Evolutionary conservation across 2,888 invertebrate genomes (phyloP), one percentile per base, ranked within the genome.

Genomic region (Boloria euphrosyne): DNA sequence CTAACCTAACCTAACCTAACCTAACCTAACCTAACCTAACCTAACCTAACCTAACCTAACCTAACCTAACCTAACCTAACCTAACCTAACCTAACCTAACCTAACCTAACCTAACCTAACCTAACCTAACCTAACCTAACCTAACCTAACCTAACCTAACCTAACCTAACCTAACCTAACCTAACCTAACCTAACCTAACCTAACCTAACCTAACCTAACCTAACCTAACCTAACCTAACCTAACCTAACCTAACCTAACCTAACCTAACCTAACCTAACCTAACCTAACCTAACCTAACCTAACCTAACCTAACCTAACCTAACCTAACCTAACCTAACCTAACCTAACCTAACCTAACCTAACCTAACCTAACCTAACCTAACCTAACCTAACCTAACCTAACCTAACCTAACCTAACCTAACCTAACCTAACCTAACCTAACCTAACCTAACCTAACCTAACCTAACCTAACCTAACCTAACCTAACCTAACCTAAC

Each of bases 281-380:
- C 46, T 46, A 46, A 46, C 46, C 46, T 46, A 46, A 46, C 46
- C 46, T 46, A 46, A 55, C 66, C 64, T 64, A 64, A 67, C 64
- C 64, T 67, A 64, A 67, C 67, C 60, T 60, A 67, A 64, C 64
- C 64, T 66, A 66, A 63, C 63, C 64, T 66, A 66, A 64, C 69
- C 63, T 64, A 66, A 64, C 65, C 62, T 62, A 58, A 46, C 55
- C 38, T 38, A 55, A 55, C 55, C 55, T 55, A 55, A 55, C 55
- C 55, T 55, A 55, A 55, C 55, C 55, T 55, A 55, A 55, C 55
- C 55, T 55, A 55, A 55, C 55, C 55, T 55, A 55, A 55, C 55
- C 55, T 55, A 55, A 55, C 55, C 55, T 55, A 55, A 55, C 55
- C 55, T 55, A 55, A 55, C 55, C 55, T 55, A 55, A 55, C 55